Evolutionary conservation across 2,113 vertebrate genomes (phyloP), one percentile per base, ranked within the genome.

Genomic region (Calyptomena viridis): DNA sequence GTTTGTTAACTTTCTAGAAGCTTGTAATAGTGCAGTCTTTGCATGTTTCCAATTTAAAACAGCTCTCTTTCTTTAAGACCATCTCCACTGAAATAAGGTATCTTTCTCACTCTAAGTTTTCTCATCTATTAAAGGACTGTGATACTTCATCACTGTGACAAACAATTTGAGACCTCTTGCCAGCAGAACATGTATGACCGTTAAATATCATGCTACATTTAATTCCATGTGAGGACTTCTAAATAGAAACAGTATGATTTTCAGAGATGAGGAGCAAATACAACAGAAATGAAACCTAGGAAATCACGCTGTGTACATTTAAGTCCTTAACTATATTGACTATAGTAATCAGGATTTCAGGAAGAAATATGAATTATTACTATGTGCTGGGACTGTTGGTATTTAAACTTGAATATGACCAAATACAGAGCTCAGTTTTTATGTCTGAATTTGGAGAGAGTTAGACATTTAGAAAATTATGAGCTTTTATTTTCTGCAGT

Each of bases 381-480:
- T 82, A 13, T 67, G 13, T 86, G 33, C 55, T 83, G 50, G 50
- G 93, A 69, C 62, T 60, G 44, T 64, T 27, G 16, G 9, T 88
- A 73, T 91, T 92, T 92, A 73, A 64, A 93, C 25, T 88, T 75
- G 27, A 72, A 44, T 11, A n/a, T 76, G 60, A 58, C 44, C 33
- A 74, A 84, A 74, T 86, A 92, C 17, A 88, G 62, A 73, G 37
- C 49, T 63, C 62, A 83, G 50, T 7, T 90, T 69, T 83, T 55
- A 39, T 8, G 23, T 73, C 40, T 91, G 81, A 79, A 76, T 94
- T 75, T 76, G 62, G 53, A 53, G 69, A 64, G 40, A 81, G 9
- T 40, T 68, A 91, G 91, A 84, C 53, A 58, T 94, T 91, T 89
- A 76, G 56, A 73, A 95, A 93, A 87, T 21, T 33, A 49, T 47